phyloP scores from a whole-genome alignment of 2,888 invertebrate genomes.

The Scelioninae gen. 1 region DNA sequence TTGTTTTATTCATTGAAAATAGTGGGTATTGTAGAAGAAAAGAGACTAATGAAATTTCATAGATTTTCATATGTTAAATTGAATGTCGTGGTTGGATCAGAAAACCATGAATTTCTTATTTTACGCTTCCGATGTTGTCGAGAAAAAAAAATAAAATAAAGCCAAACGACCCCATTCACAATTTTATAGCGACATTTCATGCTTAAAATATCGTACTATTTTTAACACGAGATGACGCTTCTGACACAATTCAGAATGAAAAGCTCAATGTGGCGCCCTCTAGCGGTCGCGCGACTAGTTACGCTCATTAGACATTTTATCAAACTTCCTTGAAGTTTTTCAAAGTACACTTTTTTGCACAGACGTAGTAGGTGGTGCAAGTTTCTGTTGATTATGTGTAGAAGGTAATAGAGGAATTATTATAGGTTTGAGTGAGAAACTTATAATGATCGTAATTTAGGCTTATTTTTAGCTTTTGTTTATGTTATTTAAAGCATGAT shows the following conservation, averaged over 20 bases:
- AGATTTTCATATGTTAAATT: too few relatives aligned
- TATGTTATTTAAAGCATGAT: too few relatives aligned
- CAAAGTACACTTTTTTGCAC: background rate
- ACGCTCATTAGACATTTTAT: background rate
- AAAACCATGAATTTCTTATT: too few relatives aligned
- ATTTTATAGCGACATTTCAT: constrained; percentile 49
- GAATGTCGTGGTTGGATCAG: too few relatives aligned
- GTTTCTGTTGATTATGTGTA: too few relatives aligned
- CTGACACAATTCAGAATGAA: constrained; percentile 58
- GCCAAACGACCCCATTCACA: constrained; percentile 42
- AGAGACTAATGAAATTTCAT: too few relatives aligned
- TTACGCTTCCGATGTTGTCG: background rate
- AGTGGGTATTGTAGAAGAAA: background rate
- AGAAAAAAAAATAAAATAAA: constrained; percentile 17
- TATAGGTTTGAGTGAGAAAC: too few relatives aligned
- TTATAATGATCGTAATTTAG: too few relatives aligned
- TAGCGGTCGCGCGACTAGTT: background rate
- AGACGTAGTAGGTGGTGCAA: too few relatives aligned
- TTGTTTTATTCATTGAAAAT: background rate
- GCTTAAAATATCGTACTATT: constrained; percentile 58
- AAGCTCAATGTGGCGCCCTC: constrained; percentile 21
- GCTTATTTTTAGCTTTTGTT: too few relatives aligned
- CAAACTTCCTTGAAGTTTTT: background rate
- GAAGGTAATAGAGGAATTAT: too few relatives aligned
- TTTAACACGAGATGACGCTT: constrained; percentile 55